Evolutionary conservation across 2,797 vertebrate genomes (phyloP).

Genomic region (Eremophila alpestris): DNA sequence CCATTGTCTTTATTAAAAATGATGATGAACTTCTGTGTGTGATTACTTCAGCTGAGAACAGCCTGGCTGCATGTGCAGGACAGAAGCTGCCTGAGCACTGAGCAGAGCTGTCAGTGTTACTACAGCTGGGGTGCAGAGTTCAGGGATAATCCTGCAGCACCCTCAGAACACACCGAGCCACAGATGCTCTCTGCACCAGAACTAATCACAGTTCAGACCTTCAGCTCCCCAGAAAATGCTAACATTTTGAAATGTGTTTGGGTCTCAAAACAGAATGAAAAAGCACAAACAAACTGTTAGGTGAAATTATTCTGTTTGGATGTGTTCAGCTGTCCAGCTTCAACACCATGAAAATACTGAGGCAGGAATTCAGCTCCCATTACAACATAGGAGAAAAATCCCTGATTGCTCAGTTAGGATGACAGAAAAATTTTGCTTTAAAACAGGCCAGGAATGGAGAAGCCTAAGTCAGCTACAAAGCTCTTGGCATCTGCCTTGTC

Average conservation of each 20-base stretch:
- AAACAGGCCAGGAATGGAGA: neutral
- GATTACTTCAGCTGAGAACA: neutral
- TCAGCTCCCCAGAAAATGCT: neutral
- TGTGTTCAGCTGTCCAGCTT: neutral
- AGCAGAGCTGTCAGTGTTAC: neutral
- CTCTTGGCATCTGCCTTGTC: neutral
- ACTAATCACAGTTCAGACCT: neutral
- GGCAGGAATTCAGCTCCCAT: neutral
- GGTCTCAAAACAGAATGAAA: neutral
- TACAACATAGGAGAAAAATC: neutral
- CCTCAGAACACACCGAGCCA: fast-evolving
- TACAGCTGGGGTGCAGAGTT: neutral
- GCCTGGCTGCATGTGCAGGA: neutral
- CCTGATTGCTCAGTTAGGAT: neutral
- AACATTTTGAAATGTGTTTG: neutral
- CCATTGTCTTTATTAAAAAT: conserved; percentile 10
- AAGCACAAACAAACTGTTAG: neutral
- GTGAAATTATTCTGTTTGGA: neutral
- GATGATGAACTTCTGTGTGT: neutral
- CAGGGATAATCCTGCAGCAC: neutral
- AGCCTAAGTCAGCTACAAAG: neutral
- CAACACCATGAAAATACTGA: neutral
- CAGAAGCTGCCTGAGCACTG: neutral
- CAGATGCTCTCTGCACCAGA: neutral
- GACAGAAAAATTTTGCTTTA: neutral